Evolutionary conservation across 1,140 invertebrate genomes (phyloP).

Genomic region (Sweltsa coloradensis): DNA sequence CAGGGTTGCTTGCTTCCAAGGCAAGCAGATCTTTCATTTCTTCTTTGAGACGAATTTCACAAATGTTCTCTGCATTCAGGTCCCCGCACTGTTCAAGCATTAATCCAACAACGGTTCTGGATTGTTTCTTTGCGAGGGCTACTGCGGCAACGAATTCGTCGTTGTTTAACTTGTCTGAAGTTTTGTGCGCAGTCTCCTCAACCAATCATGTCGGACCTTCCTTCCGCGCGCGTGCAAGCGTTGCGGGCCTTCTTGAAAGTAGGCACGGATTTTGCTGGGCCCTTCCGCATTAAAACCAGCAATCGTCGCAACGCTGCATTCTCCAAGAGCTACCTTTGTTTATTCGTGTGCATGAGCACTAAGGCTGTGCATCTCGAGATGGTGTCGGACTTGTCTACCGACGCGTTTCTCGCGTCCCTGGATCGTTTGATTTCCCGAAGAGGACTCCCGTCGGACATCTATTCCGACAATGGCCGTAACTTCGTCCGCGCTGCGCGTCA

Average conservation of each 20-base stretch:
- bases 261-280: slow-evolving; percentile 31
- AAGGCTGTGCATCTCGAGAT: slow-evolving; percentile 32
- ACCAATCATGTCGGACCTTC: slow-evolving; percentile 24
- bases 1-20: too few species aligned
- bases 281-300: slow-evolving; percentile 24
- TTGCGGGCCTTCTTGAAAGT: slow-evolving; percentile 21
- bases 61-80: too few species aligned
- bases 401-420: slow-evolving; percentile 27
- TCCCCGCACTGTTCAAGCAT: too few species aligned
- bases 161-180: slow-evolving; percentile 12
- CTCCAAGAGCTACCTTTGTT: slow-evolving; percentile 27
- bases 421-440: slow-evolving; percentile 27
- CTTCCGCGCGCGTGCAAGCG: slow-evolving; percentile 19
- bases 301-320: slow-evolving; percentile 16
- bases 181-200: background rate
- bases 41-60: too few species aligned
- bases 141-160: background rate
- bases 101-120: too few species aligned
- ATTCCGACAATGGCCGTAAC: slow-evolving; percentile 29
- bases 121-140: too few species aligned
- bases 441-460: slow-evolving; percentile 23
- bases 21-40: too few species aligned
- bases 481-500: slow-evolving; percentile 22
- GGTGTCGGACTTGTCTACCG: slow-evolving; percentile 26
- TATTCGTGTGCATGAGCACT: slow-evolving; percentile 32